Evolutionary conservation across 2,113 vertebrate species (phyloP), one percentile per base, ranked within the genome.

Genomic region (Austrofundulus limnaeus): DNA sequence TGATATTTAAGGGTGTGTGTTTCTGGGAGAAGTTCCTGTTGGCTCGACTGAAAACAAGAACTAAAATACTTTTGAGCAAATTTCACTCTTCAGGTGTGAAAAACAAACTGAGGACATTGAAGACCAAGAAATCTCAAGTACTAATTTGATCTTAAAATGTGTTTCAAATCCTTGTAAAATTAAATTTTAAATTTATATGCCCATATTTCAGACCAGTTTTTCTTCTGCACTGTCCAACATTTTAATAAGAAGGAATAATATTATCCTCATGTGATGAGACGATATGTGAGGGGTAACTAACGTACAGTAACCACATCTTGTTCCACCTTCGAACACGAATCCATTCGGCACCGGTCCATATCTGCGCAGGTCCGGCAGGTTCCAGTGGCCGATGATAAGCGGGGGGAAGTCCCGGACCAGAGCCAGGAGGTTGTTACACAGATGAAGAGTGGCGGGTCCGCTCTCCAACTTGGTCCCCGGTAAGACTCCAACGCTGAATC

Each of bases 271-370:
- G 25, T 28, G 25, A 4, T 28, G 25, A 4, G 8, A 19, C 16
- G 28, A 12, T 12, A 11, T 14, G 4, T 20, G 0, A 31, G 6
- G 41, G 19, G 16, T 4, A 4, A 28, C 14, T 45, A 47, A 96
- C 97, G 98, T 88, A 99, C 97, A 99, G 90, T 93, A 96, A 53
- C 97, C 97, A 25, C 97, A 98, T 80, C 96, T 93, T 23, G 97
- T 97, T 55, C 97, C 97, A 55, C 96, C 97, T 91, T 99, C 97
- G 23, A 98, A 98, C 86, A 98, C 96, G 66, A 99, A 99, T 25
- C 97, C 97, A 0, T 93, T 94, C 1, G 94, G 93, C 65, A 98
- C 95, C 0, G 97, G 95, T 66, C 97, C 97, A 0, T 98, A 99
- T 24, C 97, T 91, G 11, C 96, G 94, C 70, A 99, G 93, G 72